Evolutionary conservation across 2,113 vertebrate genomes (phyloP), one percentile per base, ranked within the genome.

Genomic region (Etia nguti): DNA sequence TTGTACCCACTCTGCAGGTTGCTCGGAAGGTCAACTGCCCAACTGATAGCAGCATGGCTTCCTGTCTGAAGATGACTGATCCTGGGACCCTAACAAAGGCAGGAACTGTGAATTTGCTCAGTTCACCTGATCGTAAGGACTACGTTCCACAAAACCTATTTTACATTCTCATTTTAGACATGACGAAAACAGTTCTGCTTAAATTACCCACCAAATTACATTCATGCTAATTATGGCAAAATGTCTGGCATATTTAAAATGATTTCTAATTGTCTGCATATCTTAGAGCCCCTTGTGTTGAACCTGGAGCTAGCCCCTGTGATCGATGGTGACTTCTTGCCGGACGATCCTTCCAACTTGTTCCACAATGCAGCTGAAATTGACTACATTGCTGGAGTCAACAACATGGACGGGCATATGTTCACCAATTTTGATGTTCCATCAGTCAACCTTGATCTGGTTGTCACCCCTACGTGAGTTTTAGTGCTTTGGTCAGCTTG

Each of bases 281-380:
- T 55, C 41, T 38, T 92, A 99, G 98, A 85, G 2, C 97, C 98
- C 1, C 0, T 97, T 1, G 56, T 98, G 4, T 12, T 92, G n/a
- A 97, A 97, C 16, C 92, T 99, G 3, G 68, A 56, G 24, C 85
- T 98, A 6, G 1, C 93, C n/a, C 96, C 97, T 1, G 98, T 98
- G 1, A 1, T 99, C 0, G 98, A 99, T 2, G 98, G 98, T 0
- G 98, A 99, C 88, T 99, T 99, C 94, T 85, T 99, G 43, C 98
- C 98, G 0, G 97, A 97, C 3, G 10, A 91, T 0, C 98, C 98
- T 2, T 13, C 90, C 29, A 96, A 97, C 0, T 96, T 99, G 59
- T 99, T 97, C 52, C 88, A 89, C 88, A 99, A 99, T 0, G 48
- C 97, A 0, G 98, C 97, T 0, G 96, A 97, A 26, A 92, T 99